phyloP scores from a whole-genome alignment of 1,140 invertebrate species.

The Chelonus insularis region DNA sequence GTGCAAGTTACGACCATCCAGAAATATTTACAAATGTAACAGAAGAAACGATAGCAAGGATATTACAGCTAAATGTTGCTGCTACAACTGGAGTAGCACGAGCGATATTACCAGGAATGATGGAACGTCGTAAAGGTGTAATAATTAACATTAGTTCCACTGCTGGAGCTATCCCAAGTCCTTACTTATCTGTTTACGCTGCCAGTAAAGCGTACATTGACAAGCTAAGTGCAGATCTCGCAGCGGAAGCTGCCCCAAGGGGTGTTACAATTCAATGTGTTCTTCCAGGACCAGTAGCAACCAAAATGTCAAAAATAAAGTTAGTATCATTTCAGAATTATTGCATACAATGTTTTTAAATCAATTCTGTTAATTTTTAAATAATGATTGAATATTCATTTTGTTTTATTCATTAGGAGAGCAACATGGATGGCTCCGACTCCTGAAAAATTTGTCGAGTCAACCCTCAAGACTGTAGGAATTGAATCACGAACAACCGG shows the following conservation, averaged over 20 bases:
- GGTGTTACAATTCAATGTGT: conserved; percentile 86
- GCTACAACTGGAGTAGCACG: conserved; percentile 68
- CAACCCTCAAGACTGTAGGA: conserved; percentile 77
- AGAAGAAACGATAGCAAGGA: conserved; percentile 56
- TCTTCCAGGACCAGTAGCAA: conserved; percentile 86
- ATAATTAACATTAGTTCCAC: conserved; percentile 93
- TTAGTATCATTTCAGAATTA: no score
- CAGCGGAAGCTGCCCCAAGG: conserved; percentile 74
- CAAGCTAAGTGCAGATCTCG: conserved; percentile 80
- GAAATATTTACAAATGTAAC: conserved; percentile 78
- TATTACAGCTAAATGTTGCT: conserved; percentile 64
- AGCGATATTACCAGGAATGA: conserved; percentile 87
- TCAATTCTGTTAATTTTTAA: no score
- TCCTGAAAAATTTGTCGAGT: conserved; percentile 75
- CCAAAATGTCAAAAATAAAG: conserved; percentile 88
- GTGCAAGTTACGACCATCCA: conserved; percentile 86
- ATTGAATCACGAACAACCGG: conserved; percentile 75
- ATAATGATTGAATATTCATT: conserved; percentile 13
- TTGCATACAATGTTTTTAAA: no score
- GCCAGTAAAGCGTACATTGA: conserved; percentile 89
- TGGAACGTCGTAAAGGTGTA: conserved; percentile 79
- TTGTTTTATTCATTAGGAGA: conserved; percentile 53
- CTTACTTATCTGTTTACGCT: conserved; percentile 84
- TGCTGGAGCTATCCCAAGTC: conserved; percentile 76
- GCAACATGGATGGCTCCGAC: conserved; percentile 80